phyloP scores from a whole-genome alignment of 2,797 vertebrate genomes.

The Phataginus tetradactyla region DNA sequence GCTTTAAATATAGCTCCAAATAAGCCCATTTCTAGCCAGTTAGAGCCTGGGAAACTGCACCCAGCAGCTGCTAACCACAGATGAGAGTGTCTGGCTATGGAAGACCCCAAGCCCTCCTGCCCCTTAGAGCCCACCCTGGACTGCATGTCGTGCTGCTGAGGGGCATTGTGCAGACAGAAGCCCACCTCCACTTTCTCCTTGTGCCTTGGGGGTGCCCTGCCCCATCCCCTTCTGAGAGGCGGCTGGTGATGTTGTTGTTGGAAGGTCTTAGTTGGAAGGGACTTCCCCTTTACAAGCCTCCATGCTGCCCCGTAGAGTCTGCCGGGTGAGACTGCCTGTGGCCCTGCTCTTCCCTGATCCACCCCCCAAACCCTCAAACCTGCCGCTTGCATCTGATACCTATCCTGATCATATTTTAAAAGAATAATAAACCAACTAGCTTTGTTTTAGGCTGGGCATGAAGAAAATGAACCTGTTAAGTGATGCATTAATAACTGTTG shows the following conservation, averaged over 20 bases:
- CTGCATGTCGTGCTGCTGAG: neutral
- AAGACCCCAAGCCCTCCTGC: neutral
- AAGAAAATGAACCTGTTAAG: neutral
- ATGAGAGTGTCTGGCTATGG: neutral
- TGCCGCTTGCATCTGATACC: neutral
- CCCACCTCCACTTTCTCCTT: neutral
- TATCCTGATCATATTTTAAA: neutral
- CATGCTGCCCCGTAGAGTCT: neutral
- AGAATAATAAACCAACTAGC: neutral
- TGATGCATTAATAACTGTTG: neutral
- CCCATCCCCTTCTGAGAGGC: neutral
- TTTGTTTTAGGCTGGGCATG: neutral
- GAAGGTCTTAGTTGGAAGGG: neutral
- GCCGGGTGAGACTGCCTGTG: neutral
- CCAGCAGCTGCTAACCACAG: neutral
- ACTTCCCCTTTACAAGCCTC: neutral
- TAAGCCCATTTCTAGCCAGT: neutral
- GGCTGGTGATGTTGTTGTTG: neutral
- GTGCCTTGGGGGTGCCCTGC: neutral
- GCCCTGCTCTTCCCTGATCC: neutral
- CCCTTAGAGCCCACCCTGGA: neutral
- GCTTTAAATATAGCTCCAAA: neutral
- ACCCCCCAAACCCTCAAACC: neutral
- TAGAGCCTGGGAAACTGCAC: neutral
- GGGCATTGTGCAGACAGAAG: neutral